Percentiles rank a stretch among this genome's conserved stretches.
These are phyloP conservation scores for Eufriesea mexicana DNA, from an alignment of 1,140 invertebrate genomes.

Conservation along the genomic window DNA sequence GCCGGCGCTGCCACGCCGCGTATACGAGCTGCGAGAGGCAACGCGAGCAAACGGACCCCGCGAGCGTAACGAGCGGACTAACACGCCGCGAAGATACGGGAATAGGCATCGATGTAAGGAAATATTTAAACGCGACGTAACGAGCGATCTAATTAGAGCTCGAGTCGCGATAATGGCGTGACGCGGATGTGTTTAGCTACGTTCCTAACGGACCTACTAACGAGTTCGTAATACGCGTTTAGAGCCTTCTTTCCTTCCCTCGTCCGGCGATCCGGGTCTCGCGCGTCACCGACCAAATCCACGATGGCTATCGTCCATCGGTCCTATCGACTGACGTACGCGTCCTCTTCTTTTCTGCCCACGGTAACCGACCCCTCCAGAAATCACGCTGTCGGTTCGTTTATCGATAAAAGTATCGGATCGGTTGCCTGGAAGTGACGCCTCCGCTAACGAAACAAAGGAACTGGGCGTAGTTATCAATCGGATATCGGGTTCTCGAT, in stretches of 20 bases:
- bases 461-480: conserved; percentile 29
- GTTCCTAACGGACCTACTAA: conserved; percentile 50
- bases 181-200: conserved; percentile 43
- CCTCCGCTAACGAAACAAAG: conserved; percentile 38
- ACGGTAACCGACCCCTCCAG: conserved; percentile 2
- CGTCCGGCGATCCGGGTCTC: not conserved
- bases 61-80: conserved; percentile 21
- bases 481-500: conserved; percentile 40
- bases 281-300: not conserved
- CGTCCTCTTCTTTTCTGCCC: no score
- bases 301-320: conserved; percentile 32
- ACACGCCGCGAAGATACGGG: not conserved
- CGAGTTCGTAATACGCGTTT: conserved; percentile 48
- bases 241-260: conserved; percentile 28
- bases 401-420: conserved; percentile 53
- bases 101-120: conserved; percentile 46
- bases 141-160: conserved; percentile 47
- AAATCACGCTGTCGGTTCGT: conserved; percentile 36
- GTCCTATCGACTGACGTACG: conserved; percentile 5
- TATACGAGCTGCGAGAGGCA: not conserved
- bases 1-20: no score
- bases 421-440: conserved; percentile 36
- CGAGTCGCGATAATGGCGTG: conserved; percentile 42
- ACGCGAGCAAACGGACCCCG: not conserved
- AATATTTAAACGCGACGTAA: conserved; percentile 52